Evolutionary conservation across 2,113 vertebrate species (phyloP), one percentile per base, ranked within the genome.

Genomic region (Psophia crepitans): DNA sequence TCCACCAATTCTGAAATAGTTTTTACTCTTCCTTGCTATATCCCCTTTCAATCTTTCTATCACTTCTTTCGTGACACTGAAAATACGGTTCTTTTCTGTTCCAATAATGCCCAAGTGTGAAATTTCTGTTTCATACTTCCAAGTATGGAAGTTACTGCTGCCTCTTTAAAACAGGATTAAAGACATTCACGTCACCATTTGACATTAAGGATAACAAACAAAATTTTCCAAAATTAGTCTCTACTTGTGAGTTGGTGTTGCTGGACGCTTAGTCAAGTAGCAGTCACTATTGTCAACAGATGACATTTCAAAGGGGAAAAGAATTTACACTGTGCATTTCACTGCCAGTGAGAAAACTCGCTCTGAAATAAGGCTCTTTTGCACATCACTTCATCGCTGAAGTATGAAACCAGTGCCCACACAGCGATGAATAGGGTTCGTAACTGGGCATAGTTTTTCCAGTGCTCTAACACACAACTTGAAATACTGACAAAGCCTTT

Each of bases 271-370:
- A 71, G 61, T 33, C 65, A 58, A 82, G 65, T 4, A 63, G 33
- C 49, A 87, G 64, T 24, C 24, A 10, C 60, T 66, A 24, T 1
- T 44, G 78, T 83, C 56, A 84, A 63, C 16, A 73, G 61, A 90
- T 69, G 79, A 86, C 76, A 88, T 92, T 96, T 92, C 58, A 66
- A 76, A 70, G 37, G 35, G 15, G 35, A 74, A 63, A 83, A 81
- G 21, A 84, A 90, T 61, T 69, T n/a, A 56, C 9, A 1, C 64
- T 73, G 64, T 12, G 33, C 22, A n/a, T 61, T 88, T 83, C 75
- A 27, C 33, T 64, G 48, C 48, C 74, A 71, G 74, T 22, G 44
- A 79, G 37, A 63, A 71, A 81, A 75, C n/a, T 26, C 61, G n/a
- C n/a, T 66, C 51, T 66, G 51, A 83, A 91, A 74, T 54, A 71